Base-by-base conservation (phyloP, 2,797 vertebrate species). In the Pogonophryne albipinna region DNA sequence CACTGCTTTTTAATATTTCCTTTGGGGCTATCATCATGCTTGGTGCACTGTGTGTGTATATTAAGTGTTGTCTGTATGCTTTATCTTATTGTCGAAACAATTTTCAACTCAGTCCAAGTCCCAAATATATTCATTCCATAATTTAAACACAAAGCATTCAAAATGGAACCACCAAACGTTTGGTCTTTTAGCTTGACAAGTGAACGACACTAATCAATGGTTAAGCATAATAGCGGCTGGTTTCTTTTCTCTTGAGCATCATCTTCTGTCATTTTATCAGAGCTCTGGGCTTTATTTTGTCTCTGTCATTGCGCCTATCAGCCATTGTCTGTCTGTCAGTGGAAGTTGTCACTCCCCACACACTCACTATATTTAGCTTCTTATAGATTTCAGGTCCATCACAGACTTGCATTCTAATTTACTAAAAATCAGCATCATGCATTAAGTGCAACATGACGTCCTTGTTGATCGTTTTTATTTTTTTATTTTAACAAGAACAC, bases 311-410 rank as follows among this genome's bases (percentile, higher is more conserved):
- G 4, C 50, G 38, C 47, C 57, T 34, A 17, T 49, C 60, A 75
- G 4, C 56, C 19, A 10, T 9, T 34, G 41, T 66, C 50, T 67
- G n/a, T 57, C 41, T 62, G 41, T 57, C 76, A 53, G 66, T 51
- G 49, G 17, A 19, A 15, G 0, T 56, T 38, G 9, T 2, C 7
- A 38, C 34, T 38, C 34, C 34, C 34, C 34, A 38, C 4, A 38
- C 66, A 56, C 57, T 20, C 44, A 15, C 16, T 57, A 65, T 55
- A 65, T 46, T 71, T 65, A 71, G 70, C 44, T 34, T 41, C 31
- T 55, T 23, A 15, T 52, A 65, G 11, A 50, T 57, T 41, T 69
- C 63, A 66, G 7, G 10, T 52, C 45, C 20, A 19, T 45, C 66
- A 72, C 50, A 56, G 23, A 49, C 16, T 17, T 57, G 7, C 11